Conservation (phyloP, 1,140 invertebrate species). For the Aethina tumida region DNA sequence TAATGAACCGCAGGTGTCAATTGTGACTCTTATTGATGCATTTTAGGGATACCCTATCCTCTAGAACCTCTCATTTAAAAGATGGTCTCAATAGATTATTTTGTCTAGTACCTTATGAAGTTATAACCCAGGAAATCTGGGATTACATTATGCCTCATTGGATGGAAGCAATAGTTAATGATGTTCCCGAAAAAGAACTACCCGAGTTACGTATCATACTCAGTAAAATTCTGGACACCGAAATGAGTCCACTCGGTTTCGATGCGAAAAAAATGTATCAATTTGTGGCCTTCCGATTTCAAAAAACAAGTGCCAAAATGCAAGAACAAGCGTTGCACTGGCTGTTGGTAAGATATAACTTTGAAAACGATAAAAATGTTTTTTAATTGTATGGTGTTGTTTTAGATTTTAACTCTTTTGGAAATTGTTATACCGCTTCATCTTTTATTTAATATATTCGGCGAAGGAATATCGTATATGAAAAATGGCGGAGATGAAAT, state of each 20-base stretch:
- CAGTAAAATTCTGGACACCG: conserved; percentile 93
- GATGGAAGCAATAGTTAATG: conserved; percentile 95
- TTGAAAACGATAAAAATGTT: neutral
- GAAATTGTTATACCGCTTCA: conserved; percentile 82
- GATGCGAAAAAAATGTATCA: conserved; percentile 90
- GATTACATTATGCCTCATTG: conserved; percentile 96
- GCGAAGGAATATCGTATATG: conserved; percentile 65
- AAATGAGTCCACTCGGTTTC: conserved; percentile 90
- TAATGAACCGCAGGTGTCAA: conserved; percentile 7
- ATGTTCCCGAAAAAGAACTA: conserved; percentile 87
- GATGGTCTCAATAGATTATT: conserved; percentile 88
- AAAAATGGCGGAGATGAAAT: conserved; percentile 42
- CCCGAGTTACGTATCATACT: conserved; percentile 85
- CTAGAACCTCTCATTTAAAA: conserved; percentile 85
- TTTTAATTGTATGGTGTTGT: conserved; percentile 4
- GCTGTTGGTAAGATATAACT: conserved; percentile 63
- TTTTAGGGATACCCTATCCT: conserved; percentile 74
- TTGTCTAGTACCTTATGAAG: conserved; percentile 94
- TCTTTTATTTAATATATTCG: conserved; percentile 82
- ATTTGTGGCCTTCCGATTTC: conserved; percentile 83
- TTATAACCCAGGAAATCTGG: conserved; percentile 94
- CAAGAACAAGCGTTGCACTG: conserved; percentile 91
- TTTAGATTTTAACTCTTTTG: conserved; percentile 66
- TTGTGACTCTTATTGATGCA: neutral
- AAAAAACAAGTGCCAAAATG: conserved; percentile 72